phyloP scores from a whole-genome alignment of 2,797 vertebrate species.

The Chelmon rostratus region DNA sequence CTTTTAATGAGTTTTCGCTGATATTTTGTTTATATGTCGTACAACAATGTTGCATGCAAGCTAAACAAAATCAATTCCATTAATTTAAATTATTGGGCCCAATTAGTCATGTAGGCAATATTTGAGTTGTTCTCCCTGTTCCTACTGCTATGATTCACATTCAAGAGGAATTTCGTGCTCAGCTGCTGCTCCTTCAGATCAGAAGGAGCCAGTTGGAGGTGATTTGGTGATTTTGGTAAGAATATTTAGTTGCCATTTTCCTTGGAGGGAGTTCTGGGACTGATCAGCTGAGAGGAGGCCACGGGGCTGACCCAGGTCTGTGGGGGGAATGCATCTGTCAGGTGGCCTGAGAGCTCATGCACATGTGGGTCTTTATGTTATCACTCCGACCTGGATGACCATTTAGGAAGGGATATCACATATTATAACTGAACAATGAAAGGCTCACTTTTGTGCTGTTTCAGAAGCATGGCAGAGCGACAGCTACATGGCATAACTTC shows the following conservation, averaged over 20 bases:
- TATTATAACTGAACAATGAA: neutral
- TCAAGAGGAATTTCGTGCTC: neutral
- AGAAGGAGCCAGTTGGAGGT: neutral
- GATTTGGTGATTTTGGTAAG: constrained; percentile 5
- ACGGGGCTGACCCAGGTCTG: neutral
- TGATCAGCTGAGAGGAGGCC: neutral
- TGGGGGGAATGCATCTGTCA: constrained; percentile 10
- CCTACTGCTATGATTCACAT: constrained; percentile 12
- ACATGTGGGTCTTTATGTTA: neutral
- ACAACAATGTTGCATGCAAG: constrained; percentile 21
- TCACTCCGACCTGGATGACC: constrained; percentile 5
- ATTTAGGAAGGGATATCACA: constrained; percentile 9
- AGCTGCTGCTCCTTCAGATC: constrained; percentile 21
- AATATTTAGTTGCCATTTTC: constrained; percentile 12
- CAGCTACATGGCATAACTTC: too few relatives aligned
- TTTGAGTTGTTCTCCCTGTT: neutral
- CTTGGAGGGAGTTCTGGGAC: neutral
- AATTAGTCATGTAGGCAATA: constrained; percentile 24
- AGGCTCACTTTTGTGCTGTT: too few relatives aligned
- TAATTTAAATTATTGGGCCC: constrained; percentile 26
- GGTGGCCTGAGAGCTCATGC: neutral
- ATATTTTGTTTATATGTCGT: constrained; percentile 37
- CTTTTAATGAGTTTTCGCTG: constrained; percentile 53
- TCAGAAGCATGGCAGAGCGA: neutral
- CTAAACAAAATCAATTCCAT: constrained; percentile 18